Base-by-base conservation (phyloP, 2,113 vertebrate species). In the Erythrocercus mccallii region DNA sequence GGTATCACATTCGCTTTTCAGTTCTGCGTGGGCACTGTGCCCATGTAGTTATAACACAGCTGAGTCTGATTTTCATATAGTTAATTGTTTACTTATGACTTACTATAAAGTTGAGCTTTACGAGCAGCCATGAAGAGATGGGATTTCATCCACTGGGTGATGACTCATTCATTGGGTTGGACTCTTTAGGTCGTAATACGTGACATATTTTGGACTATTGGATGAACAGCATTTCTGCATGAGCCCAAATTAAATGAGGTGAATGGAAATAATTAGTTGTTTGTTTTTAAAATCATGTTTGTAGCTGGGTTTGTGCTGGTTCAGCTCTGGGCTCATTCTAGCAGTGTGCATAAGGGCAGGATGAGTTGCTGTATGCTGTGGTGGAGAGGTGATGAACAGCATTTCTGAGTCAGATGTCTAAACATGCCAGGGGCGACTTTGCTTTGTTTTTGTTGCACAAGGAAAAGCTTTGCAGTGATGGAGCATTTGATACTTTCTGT, bases 81-180 rank as follows among this genome's bases (percentile, higher is more conserved):
- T 91, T 96, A 92, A 95, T 94, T 97, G 94, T 97, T 97, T 96
- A 96, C 95, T 96, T 96, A 96, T 94, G 96, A 95, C 92, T 96
- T 97, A 94, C 96, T 97, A 92, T 96, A 90, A 95, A 90, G 86
- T 79, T 94, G 88, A 94, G 68, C 80, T 94, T 96, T 96, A 94
- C 88, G 92, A 95, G 80, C 88, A 94, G 90, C 94, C 93, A 81
- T 77, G 94, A 89, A 92, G 95, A 94, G 80, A 94, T 79, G 91
- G 86, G 90, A 87, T 95, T 96, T 95, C 92, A 92, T 96, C 95
- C 94, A 77, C 91, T 93, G 95, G 93, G 89, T 95, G 85, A 94
- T 95, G 95, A 95, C 95, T 96, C 95, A 96, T 84, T 83, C 94
- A 61, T 57, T 92, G 95, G 94, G 87, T 73, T 96, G 96, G 90